Evolutionary conservation across 2,113 vertebrate genomes (phyloP).

Genomic region (Ictalurus furcatus): DNA sequence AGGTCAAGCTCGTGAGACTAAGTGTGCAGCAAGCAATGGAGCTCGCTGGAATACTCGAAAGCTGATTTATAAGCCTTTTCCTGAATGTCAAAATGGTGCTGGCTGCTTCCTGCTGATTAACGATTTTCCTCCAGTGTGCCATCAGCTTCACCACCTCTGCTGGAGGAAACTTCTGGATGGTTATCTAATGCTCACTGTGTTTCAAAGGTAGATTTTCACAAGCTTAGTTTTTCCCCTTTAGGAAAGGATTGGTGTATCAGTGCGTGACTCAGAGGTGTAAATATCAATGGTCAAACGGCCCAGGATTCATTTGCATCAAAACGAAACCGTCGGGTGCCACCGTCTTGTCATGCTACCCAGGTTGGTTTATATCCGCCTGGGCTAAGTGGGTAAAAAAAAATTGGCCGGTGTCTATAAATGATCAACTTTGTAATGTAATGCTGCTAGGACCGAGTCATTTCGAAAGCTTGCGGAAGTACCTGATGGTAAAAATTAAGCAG

Average conservation of each 20-base stretch:
- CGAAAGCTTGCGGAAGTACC: no score
- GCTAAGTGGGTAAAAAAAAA: background rate
- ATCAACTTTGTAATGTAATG: background rate
- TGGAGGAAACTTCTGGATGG: background rate
- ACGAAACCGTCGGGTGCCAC: background rate
- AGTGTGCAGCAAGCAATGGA: background rate
- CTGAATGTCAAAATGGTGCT: background rate
- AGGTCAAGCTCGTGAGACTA: background rate
- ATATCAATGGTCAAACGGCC: background rate
- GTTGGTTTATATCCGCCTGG: background rate
- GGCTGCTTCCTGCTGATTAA: background rate
- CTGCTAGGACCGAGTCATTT: background rate
- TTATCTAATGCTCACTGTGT: background rate
- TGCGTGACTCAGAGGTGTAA: background rate
- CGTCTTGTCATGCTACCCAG: background rate
- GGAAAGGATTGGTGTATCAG: background rate
- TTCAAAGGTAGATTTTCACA: background rate
- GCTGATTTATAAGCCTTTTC: background rate
- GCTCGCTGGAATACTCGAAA: background rate
- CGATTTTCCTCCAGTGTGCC: background rate
- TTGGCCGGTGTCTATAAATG: background rate
- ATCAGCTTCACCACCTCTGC: background rate
- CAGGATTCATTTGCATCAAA: background rate
- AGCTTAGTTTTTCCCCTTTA: background rate
- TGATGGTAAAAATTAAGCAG: no score